A percentile compares a stretch with the other conserved stretches of the same genome.
phyloP scores from a whole-genome alignment of 2,888 invertebrate species.

The Tenthredo scrophulariae region DNA sequence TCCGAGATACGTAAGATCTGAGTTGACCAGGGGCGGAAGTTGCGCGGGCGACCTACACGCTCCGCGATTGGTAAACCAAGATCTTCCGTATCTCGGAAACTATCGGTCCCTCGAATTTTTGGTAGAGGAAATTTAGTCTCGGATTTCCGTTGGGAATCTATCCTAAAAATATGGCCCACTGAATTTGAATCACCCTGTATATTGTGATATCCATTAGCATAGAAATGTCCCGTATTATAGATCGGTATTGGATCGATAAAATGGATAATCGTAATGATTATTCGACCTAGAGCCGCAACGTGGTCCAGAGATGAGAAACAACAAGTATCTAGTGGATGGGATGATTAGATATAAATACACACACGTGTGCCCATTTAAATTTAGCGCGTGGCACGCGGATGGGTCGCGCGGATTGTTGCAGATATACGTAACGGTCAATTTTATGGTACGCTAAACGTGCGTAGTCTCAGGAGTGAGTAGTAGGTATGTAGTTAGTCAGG shows the following conservation, averaged over 20 bases:
- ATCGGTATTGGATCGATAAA: no score
- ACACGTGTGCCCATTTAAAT: slow-evolving; percentile 33
- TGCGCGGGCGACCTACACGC: no score
- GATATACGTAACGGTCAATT: slow-evolving; percentile 11
- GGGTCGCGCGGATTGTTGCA: not conserved
- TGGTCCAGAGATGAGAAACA: not conserved
- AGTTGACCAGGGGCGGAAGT: no score
- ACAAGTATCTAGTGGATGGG: not conserved
- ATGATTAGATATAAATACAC: slow-evolving; percentile 16
- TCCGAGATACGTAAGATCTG: no score
- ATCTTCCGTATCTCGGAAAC: no score
- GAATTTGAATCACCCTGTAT: no score
- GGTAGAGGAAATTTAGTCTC: no score
- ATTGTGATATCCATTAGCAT: not conserved
- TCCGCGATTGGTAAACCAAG: no score
- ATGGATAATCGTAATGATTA: not conserved
- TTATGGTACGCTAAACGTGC: slow-evolving; percentile 4
- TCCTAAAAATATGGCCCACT: no score
- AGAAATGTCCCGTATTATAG: not conserved
- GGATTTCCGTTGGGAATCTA: no score
- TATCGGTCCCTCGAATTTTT: no score
- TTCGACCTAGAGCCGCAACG: not conserved
- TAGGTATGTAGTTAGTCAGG: not conserved
- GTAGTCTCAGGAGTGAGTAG: not conserved
- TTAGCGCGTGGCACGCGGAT: slow-evolving; percentile 36